Percentiles rank a stretch among this genome's conserved stretches.
Evolutionary conservation across 2,113 vertebrate genomes (phyloP).

Genomic region (Rhipidura dahli): DNA sequence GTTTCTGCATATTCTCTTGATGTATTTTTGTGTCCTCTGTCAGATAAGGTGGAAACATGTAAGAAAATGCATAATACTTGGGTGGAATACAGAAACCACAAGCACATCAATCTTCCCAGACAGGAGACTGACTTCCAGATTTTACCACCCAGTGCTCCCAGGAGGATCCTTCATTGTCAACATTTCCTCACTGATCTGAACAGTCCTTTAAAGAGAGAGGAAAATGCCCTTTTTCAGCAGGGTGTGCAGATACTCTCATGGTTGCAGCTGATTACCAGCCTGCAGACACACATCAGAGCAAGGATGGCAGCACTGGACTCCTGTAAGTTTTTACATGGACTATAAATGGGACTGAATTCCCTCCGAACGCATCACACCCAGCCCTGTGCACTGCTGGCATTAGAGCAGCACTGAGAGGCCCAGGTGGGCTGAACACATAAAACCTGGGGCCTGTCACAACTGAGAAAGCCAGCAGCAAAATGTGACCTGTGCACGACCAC

Average conservation of each 20-base stretch:
- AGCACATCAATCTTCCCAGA: neutral
- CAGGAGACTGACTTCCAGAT: neutral
- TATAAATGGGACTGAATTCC: neutral
- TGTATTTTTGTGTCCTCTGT: neutral
- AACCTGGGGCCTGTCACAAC: neutral
- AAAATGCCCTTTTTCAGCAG: neutral
- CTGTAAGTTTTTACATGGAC: neutral
- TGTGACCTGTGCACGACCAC: fast-evolving
- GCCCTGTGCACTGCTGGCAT: neutral
- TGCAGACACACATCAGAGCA: neutral
- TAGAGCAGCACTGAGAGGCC: neutral
- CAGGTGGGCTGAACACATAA: neutral
- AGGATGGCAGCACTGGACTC: neutral
- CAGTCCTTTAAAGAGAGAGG: neutral
- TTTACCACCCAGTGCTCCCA: neutral
- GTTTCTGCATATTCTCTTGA: neutral
- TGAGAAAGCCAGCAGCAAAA: neutral
- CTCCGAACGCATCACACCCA: neutral
- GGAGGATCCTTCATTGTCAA: neutral
- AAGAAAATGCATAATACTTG: neutral
- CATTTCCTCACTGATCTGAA: neutral
- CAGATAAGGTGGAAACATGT: neutral
- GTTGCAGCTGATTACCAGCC: neutral
- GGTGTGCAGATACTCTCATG: neutral
- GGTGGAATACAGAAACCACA: neutral